Conservation (phyloP, 2,797 vertebrate genomes). For the Girardinus metallicus region DNA sequence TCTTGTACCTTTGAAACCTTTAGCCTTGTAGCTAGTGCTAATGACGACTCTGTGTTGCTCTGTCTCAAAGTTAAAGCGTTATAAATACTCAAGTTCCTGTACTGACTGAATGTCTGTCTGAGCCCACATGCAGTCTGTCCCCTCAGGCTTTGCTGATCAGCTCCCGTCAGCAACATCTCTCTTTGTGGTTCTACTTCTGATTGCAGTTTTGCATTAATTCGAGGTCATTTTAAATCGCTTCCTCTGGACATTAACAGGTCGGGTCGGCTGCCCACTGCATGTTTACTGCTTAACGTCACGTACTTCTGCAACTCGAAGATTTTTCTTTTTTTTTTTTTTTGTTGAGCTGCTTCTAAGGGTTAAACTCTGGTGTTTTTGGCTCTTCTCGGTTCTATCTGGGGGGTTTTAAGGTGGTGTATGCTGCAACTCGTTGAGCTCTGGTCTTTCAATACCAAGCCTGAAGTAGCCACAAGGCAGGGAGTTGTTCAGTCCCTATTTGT, state of each 20-base stretch:
- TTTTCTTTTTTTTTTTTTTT: background rate
- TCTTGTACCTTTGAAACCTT: background rate
- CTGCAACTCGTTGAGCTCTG: conserved; percentile 27
- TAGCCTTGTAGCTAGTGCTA: background rate
- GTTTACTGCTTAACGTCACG: conserved; percentile 6
- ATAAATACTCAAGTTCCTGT: background rate
- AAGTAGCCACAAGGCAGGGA: conserved; percentile 70
- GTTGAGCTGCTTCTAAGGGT: background rate
- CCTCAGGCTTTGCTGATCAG: conserved; percentile 1
- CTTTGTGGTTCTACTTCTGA: conserved; percentile 62
- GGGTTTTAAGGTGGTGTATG: conserved; percentile 22
- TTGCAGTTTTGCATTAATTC: conserved; percentile 14
- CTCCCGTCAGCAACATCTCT: conserved; percentile 50
- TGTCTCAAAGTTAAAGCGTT: background rate
- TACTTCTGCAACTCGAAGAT: background rate
- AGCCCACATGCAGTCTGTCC: conserved; percentile 7
- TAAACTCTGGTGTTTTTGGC: background rate
- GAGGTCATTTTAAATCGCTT: background rate
- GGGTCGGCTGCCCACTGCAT: background rate
- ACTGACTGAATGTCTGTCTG: background rate
- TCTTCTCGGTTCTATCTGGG: conserved; percentile 4
- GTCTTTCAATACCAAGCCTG: conserved; percentile 35
- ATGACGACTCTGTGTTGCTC: background rate
- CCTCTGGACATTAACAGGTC: background rate
- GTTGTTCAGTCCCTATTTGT: conserved; percentile 57